A percentile compares a stretch with the other conserved stretches of the same genome.
Evolutionary conservation across 2,113 vertebrate genomes (phyloP).

Genomic region (Pangasianodon hypophthalmus): DNA sequence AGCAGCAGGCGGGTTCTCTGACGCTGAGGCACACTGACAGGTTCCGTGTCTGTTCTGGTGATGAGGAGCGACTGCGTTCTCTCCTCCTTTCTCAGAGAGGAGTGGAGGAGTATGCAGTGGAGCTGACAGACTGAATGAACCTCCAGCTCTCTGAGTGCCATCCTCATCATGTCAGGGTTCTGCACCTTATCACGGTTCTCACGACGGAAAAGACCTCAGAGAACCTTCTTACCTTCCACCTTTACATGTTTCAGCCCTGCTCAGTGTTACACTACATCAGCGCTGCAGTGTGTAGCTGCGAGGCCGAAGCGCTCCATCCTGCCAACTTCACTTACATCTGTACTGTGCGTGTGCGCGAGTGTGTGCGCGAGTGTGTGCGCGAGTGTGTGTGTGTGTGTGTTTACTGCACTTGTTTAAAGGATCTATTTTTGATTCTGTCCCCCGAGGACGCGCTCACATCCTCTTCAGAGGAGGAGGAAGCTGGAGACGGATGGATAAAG

Average conservation of each 20-base stretch:
- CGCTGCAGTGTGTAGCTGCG: slow-evolving; percentile 69
- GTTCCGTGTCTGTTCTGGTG: slow-evolving; percentile 71
- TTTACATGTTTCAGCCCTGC: slow-evolving; percentile 52
- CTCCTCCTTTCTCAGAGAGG: slow-evolving; percentile 77
- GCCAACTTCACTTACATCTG: slow-evolving; percentile 79
- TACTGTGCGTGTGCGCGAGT: slow-evolving; percentile 71
- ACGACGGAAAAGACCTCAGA: neutral
- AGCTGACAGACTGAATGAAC: slow-evolving; percentile 88
- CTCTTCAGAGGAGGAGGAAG: slow-evolving; percentile 61
- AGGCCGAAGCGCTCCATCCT: slow-evolving; percentile 73
- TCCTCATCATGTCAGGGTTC: slow-evolving; percentile 73
- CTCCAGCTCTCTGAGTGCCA: slow-evolving; percentile 76
- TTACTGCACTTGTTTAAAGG: slow-evolving; percentile 71
- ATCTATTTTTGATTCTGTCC: slow-evolving; percentile 76
- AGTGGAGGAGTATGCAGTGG: slow-evolving; percentile 85
- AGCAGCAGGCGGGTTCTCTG: slow-evolving; percentile 57
- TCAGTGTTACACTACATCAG: slow-evolving; percentile 56
- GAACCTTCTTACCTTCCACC: neutral
- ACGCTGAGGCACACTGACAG: slow-evolving; percentile 72
- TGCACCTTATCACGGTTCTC: slow-evolving; percentile 13
- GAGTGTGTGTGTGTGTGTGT: slow-evolving; percentile 72
- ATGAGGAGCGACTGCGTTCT: slow-evolving; percentile 72
- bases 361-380: slow-evolving; percentile 58
- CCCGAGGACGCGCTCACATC: slow-evolving; percentile 72
- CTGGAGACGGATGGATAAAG: slow-evolving; percentile 58